Evolutionary conservation across 2,797 vertebrate species (phyloP).

Genomic region (Antrozous pallidus): DNA sequence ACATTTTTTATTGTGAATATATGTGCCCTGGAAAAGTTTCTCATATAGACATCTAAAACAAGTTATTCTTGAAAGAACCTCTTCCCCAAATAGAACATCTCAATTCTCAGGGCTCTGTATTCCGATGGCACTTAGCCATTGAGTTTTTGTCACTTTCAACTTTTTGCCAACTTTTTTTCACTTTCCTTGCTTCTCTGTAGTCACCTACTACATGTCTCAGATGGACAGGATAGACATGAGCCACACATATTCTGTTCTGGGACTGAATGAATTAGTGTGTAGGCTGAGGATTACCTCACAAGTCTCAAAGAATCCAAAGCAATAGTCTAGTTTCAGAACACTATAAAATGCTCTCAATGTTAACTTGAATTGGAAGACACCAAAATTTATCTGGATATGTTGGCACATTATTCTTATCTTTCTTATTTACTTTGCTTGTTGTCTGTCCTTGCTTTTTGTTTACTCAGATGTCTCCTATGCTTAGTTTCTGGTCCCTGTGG

Average conservation of each 20-base stretch:
- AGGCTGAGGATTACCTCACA: neutral
- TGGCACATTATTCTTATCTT: neutral
- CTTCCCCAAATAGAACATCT: neutral
- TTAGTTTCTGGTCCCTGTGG: neutral
- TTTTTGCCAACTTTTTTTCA: neutral
- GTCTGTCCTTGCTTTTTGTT: neutral
- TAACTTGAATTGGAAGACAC: neutral
- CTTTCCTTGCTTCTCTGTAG: neutral
- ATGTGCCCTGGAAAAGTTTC: neutral
- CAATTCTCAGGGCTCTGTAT: neutral
- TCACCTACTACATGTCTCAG: neutral
- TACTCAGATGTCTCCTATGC: neutral
- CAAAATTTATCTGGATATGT: neutral
- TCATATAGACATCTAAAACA: neutral
- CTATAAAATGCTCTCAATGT: neutral
- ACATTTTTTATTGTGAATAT: neutral
- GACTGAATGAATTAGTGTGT: neutral
- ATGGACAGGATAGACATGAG: neutral
- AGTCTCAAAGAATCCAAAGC: neutral
- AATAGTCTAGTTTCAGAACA: neutral
- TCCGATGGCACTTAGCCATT: neutral
- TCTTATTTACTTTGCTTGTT: neutral
- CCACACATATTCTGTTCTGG: neutral
- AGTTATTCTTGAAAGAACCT: neutral
- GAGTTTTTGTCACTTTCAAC: too few species aligned